Percentiles rank a stretch among this genome's conserved stretches.
Evolutionary conservation across 2,888 invertebrate genomes (phyloP).

Genomic region (Chirona hameri): DNA sequence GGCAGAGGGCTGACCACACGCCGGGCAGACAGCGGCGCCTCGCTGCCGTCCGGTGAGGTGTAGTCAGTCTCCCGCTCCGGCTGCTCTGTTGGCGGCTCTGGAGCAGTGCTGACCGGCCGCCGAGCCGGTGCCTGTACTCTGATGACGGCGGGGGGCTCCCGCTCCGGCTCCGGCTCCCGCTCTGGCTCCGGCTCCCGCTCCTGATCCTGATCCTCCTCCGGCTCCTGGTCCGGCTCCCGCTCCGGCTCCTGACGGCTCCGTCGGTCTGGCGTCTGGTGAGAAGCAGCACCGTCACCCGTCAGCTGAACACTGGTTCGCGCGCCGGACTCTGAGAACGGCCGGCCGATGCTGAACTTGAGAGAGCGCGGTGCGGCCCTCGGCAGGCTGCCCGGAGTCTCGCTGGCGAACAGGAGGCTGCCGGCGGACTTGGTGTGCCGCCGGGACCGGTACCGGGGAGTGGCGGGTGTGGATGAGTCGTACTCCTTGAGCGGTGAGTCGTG

Average conservation of each 20-base stretch:
- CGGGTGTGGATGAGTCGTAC: conserved; percentile 32
- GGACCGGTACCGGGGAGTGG: neutral
- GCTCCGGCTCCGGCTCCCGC: conserved; percentile 1
- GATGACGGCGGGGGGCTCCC: too few species aligned
- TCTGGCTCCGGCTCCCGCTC: neutral
- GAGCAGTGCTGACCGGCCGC: neutral
- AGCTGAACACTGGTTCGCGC: neutral
- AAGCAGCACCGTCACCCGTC: neutral
- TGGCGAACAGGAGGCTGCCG: neutral
- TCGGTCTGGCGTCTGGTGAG: neutral
- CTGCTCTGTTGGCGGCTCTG: neutral
- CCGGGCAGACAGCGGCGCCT: neutral
- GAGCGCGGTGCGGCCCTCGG: conserved; percentile 30
- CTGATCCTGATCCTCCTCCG: neutral
- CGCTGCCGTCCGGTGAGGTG: conserved; percentile 14
- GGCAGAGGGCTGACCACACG: conserved; percentile 36
- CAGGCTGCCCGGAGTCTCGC: neutral
- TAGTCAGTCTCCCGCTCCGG: neutral
- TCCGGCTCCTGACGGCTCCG: neutral
- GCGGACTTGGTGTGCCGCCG: neutral
- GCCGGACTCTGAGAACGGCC: neutral
- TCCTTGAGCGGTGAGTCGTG: neutral
- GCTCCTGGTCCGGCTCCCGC: neutral
- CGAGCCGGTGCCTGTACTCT: neutral
- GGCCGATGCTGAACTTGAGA: conserved; percentile 44